Conservation (phyloP, 2,888 invertebrate genomes). For the Junonia oenone region DNA sequence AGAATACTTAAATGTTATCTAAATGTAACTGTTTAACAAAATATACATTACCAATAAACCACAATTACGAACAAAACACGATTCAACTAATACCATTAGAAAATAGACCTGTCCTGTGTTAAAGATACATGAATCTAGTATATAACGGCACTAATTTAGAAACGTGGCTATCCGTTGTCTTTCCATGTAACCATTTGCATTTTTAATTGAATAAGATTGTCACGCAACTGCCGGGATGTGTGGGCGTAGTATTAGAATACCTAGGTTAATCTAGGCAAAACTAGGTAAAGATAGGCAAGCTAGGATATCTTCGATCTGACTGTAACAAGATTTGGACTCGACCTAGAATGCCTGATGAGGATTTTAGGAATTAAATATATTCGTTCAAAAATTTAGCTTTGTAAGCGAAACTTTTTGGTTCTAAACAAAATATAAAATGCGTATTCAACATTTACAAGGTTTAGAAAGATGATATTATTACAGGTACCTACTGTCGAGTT, state of each 20-base stretch:
- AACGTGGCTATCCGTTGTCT: background rate
- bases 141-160: background rate
- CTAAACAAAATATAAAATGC: too few species aligned
- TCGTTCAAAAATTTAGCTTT: background rate
- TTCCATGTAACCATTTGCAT: slow-evolving; percentile 33
- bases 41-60: too few species aligned
- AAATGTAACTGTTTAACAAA: too few species aligned
- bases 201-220: slow-evolving; percentile 39
- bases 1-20: too few species aligned
- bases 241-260: slow-evolving; percentile 8
- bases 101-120: background rate
- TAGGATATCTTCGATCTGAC: background rate
- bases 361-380: background rate
- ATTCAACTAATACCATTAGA: background rate
- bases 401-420: too few species aligned
- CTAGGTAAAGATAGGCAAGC: background rate
- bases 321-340: background rate
- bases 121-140: background rate
- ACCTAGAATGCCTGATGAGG: background rate
- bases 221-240: slow-evolving; percentile 25
- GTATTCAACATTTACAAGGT: too few species aligned
- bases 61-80: too few species aligned
- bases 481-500: too few species aligned
- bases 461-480: too few species aligned
- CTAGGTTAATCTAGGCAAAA: background rate